Conservation (phyloP, 2,797 vertebrate genomes). For the Muscicapa comitata region DNA sequence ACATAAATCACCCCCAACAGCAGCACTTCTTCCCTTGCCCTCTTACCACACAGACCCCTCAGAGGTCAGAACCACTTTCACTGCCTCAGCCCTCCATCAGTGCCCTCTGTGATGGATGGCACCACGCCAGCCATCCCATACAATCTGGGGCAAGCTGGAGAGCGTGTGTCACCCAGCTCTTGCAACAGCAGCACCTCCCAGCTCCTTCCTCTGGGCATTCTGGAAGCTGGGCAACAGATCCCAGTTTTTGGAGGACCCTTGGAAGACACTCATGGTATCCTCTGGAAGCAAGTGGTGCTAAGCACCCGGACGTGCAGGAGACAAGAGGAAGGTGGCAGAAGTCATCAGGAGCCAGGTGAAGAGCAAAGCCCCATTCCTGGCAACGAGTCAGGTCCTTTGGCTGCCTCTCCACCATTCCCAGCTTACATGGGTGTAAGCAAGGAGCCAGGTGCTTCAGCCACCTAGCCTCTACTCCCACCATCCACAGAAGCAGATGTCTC, state of each 20-base stretch:
- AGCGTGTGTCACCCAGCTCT: rapidly evolving
- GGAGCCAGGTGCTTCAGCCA: not conserved
- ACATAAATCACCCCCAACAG: not conserved
- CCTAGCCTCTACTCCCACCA: not conserved
- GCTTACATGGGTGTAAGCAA: rapidly evolving
- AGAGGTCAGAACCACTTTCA: not conserved
- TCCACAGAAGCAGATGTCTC: not conserved
- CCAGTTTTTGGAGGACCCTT: not conserved
- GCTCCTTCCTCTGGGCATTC: not conserved
- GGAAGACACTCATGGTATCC: not conserved
- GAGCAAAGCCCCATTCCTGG: not conserved
- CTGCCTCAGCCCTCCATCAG: not conserved
- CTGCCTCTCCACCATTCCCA: not conserved
- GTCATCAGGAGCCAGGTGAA: not conserved
- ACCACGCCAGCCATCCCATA: rapidly evolving
- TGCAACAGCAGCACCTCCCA: not conserved
- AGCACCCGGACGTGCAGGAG: not conserved
- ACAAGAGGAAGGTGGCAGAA: not conserved
- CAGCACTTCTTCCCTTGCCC: not conserved
- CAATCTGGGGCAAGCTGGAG: not conserved
- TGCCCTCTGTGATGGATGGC: not conserved
- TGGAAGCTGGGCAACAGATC: not conserved
- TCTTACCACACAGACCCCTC: not conserved
- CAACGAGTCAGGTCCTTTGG: rapidly evolving
- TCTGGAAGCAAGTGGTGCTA: rapidly evolving